Percentiles rank a stretch among this genome's conserved stretches.
Evolutionary conservation across 2,888 invertebrate genomes (phyloP).

Genomic region (Tolmerus cingulatus): DNA sequence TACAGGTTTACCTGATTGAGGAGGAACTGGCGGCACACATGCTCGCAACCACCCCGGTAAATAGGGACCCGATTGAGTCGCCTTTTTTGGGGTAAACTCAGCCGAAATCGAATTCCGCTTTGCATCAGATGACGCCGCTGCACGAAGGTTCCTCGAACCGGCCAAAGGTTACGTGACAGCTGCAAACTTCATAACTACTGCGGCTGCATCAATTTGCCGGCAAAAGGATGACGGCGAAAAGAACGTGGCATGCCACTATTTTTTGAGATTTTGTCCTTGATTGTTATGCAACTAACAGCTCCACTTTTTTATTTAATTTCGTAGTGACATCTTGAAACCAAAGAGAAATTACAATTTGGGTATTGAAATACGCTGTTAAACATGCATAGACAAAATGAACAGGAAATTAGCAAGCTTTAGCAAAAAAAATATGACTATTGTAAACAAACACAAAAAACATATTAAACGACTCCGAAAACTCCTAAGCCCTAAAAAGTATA

Average conservation of each 20-base stretch:
- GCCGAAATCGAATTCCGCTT: constrained; percentile 38
- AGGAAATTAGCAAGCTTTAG: too few relatives aligned
- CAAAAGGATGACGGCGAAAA: background rate
- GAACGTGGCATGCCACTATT: background rate
- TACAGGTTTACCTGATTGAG: constrained; percentile 25
- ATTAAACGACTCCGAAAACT: too few relatives aligned
- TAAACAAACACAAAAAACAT: too few relatives aligned
- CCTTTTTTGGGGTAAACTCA: constrained; percentile 37
- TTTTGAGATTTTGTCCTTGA: background rate
- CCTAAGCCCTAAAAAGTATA: too few relatives aligned
- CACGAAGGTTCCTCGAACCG: constrained; percentile 40
- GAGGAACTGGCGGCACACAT: constrained; percentile 1
- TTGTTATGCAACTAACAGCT: background rate
- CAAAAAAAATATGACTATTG: too few relatives aligned
- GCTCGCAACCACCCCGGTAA: background rate
- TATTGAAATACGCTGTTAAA: too few relatives aligned
- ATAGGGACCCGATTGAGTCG: constrained; percentile 11
- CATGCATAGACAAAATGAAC: too few relatives aligned
- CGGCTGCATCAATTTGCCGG: background rate
- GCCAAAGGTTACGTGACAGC: constrained; percentile 52
- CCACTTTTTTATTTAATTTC: background rate
- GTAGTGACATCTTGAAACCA: too few relatives aligned
- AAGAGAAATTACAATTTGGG: background rate
- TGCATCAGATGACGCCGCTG: constrained; percentile 37
- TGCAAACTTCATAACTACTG: constrained; percentile 36